These are phyloP conservation scores for Schizaphis graminum DNA, from an alignment of 2,888 invertebrate species.

Conservation along the genomic window DNA sequence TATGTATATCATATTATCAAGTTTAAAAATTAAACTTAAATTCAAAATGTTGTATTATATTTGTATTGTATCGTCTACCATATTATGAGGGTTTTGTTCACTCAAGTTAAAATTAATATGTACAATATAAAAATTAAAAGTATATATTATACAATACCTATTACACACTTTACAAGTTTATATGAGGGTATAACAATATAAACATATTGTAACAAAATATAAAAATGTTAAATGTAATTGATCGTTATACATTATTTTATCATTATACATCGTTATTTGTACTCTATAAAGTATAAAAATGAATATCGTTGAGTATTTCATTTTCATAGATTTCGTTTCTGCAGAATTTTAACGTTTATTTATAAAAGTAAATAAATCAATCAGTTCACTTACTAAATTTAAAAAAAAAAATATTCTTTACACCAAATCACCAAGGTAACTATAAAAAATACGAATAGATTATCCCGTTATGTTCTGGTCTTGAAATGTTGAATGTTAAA, in stretches of 20 bases:
- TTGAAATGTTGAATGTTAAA: neutral
- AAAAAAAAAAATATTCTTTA: neutral
- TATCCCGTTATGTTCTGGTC: slow-evolving; percentile 30
- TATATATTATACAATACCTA: neutral
- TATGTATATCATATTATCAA: neutral
- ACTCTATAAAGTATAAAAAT: neutral
- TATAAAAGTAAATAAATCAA: neutral
- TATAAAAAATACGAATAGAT: neutral
- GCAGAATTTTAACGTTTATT: neutral
- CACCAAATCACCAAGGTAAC: neutral
- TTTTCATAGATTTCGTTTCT: neutral
- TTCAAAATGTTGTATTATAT: no score
- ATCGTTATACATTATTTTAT: neutral
- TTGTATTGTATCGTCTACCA: neutral
- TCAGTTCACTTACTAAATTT: neutral
- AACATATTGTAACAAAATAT: neutral
- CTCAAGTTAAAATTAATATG: neutral
- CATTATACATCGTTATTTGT: neutral
- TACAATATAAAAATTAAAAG: neutral
- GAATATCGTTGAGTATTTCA: neutral
- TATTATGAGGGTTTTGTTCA: neutral
- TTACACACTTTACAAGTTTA: neutral
- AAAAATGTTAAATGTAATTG: neutral
- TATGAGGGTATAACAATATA: neutral
- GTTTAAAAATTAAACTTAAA: neutral